Percentiles rank a stretch among this genome's conserved stretches.
These are phyloP conservation scores for Remorina albescens DNA, from an alignment of 2,797 vertebrate species.

Conservation along the genomic window DNA sequence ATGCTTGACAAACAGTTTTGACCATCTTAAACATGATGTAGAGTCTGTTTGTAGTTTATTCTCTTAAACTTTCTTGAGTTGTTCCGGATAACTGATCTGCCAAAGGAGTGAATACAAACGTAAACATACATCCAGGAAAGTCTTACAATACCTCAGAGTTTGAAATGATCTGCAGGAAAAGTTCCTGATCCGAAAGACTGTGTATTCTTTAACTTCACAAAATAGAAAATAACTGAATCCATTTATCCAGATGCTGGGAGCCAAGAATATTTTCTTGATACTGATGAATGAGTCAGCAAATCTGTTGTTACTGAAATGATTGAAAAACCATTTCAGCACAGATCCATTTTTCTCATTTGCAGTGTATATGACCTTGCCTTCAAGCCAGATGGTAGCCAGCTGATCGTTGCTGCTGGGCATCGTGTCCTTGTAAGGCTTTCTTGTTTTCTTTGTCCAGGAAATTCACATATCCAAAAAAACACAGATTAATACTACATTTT, in stretches of 20 bases:
- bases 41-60: background rate
- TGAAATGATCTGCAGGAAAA: background rate
- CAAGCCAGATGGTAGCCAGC: slow-evolving; percentile 95
- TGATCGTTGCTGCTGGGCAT: slow-evolving; percentile 95
- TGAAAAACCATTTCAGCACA: slow-evolving; percentile 4
- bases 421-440: slow-evolving; percentile 90
- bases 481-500: background rate
- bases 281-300: background rate
- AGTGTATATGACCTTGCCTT: slow-evolving; percentile 97
- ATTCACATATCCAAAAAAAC: slow-evolving; percentile 11
- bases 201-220: no score
- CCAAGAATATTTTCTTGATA: background rate
- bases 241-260: background rate
- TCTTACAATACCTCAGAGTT: background rate
- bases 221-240: no score
- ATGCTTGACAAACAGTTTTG: background rate
- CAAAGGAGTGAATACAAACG: no score
- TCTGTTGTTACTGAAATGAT: background rate
- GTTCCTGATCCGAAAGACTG: no score
- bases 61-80: no score
- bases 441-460: slow-evolving; percentile 9
- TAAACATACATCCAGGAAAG: no score
- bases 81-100: no score
- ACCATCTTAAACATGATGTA: background rate
- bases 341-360: slow-evolving; percentile 28